phyloP scores from a whole-genome alignment of 2,797 vertebrate species.

The Spondyliosoma cantharus region DNA sequence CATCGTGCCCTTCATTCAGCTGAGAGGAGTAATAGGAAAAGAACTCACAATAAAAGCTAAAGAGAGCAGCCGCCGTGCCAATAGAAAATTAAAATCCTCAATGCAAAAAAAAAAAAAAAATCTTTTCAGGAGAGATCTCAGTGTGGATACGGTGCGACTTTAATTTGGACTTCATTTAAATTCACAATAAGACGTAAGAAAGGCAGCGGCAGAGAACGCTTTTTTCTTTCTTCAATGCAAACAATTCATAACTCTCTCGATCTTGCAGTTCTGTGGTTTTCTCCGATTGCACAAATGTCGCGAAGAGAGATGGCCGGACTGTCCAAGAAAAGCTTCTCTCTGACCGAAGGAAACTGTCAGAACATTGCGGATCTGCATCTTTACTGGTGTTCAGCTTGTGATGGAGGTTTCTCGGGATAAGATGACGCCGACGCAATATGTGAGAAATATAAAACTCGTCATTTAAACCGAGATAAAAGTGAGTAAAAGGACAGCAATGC shows the following conservation, averaged over 20 bases:
- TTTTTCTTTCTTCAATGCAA: constrained; percentile 3
- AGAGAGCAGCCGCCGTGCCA: constrained; percentile 8
- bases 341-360: constrained; percentile 6
- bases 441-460: too few species aligned
- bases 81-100: constrained; percentile 6
- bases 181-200: background rate
- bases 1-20: constrained; percentile 5
- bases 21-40: constrained; percentile 22
- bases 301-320: background rate
- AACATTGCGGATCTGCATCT: background rate
- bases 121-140: constrained; percentile 26
- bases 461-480: too few species aligned
- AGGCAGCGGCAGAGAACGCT: background rate
- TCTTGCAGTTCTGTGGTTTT: background rate
- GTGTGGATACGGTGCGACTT: background rate
- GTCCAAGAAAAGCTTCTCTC: background rate
- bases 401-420: too few species aligned
- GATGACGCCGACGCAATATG: too few species aligned
- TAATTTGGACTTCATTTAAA: constrained; percentile 26
- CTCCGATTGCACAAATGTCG: constrained; percentile 2
- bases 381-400: background rate
- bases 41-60: constrained; percentile 26
- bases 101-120: constrained; percentile 11
- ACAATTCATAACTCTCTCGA: background rate
- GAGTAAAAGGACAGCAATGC: too few species aligned